Evolutionary conservation across 2,888 invertebrate species (phyloP).

Genomic region (Lasioglossum vierecki): DNA sequence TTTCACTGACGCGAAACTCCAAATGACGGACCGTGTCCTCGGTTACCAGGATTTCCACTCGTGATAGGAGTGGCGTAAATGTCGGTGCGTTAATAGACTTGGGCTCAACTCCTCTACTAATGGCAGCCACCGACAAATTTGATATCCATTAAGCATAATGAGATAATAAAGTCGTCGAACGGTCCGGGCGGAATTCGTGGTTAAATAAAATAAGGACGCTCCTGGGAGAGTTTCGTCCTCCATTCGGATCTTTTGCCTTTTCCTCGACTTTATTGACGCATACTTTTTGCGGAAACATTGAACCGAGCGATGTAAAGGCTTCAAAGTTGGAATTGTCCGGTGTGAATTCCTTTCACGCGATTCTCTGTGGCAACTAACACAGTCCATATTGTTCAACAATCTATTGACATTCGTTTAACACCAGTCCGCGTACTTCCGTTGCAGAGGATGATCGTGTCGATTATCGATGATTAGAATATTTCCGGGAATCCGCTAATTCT

Average conservation of each 20-base stretch:
- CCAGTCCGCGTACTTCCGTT: neutral
- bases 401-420: slow-evolving; percentile 29
- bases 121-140: slow-evolving; percentile 57
- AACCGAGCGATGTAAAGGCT: neutral
- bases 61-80: slow-evolving; percentile 50
- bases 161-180: slow-evolving; percentile 55
- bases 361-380: slow-evolving; percentile 11
- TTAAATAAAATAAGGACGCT: slow-evolving; percentile 48
- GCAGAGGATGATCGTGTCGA: slow-evolving; percentile 1
- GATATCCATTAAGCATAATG: slow-evolving; percentile 60
- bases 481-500: neutral
- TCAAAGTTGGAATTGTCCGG: neutral
- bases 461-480: neutral
- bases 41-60: slow-evolving; percentile 57
- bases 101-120: slow-evolving; percentile 47
- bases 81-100: slow-evolving; percentile 62
- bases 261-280: neutral
- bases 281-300: neutral
- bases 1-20: slow-evolving; percentile 62
- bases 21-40: slow-evolving; percentile 58
- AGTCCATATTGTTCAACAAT: slow-evolving; percentile 5
- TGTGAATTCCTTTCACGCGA: neutral
- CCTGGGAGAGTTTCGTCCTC: neutral
- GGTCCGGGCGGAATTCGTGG: slow-evolving; percentile 32
- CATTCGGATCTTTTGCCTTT: neutral